Evolutionary conservation across 2,888 invertebrate genomes (phyloP).

Genomic region (Cryptops parisi): DNA sequence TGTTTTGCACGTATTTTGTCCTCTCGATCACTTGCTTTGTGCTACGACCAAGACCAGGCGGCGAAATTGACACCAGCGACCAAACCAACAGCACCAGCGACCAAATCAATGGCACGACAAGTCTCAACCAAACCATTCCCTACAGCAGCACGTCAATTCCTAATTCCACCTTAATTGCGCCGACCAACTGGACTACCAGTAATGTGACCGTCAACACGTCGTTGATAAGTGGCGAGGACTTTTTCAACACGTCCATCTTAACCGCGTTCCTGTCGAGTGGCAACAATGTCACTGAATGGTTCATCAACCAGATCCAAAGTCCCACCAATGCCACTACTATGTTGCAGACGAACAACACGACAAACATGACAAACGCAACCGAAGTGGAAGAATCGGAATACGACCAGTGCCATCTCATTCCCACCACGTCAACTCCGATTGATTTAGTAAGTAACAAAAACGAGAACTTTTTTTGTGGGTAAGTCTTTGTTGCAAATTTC

Average conservation of each 20-base stretch:
- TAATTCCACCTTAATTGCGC: too few species aligned
- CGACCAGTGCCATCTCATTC: neutral
- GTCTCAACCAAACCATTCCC: too few species aligned
- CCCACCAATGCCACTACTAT: slow-evolving; percentile 2
- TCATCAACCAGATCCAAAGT: neutral
- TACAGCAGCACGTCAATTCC: too few species aligned
- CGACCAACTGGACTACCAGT: slow-evolving; percentile 24
- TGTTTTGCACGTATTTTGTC: slow-evolving; percentile 80
- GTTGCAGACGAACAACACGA: slow-evolving; percentile 12
- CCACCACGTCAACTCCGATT: neutral
- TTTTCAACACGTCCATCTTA: too few species aligned
- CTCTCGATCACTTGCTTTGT: slow-evolving; percentile 78
- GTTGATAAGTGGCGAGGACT: too few species aligned
- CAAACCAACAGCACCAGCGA: slow-evolving; percentile 21
- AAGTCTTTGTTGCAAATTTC: too few species aligned
- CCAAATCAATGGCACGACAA: too few species aligned
- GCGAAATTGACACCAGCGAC: slow-evolving; percentile 5
- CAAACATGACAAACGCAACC: too few species aligned
- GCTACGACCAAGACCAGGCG: slow-evolving; percentile 61
- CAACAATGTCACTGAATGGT: too few species aligned
- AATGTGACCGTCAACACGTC: too few species aligned
- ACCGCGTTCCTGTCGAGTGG: too few species aligned
- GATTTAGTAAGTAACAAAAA: neutral
- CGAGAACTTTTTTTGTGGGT: too few species aligned
- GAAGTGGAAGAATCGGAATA: neutral